These are phyloP conservation scores for Hartigia nigra DNA, from an alignment of 2,888 invertebrate genomes.

Conservation along the genomic window DNA sequence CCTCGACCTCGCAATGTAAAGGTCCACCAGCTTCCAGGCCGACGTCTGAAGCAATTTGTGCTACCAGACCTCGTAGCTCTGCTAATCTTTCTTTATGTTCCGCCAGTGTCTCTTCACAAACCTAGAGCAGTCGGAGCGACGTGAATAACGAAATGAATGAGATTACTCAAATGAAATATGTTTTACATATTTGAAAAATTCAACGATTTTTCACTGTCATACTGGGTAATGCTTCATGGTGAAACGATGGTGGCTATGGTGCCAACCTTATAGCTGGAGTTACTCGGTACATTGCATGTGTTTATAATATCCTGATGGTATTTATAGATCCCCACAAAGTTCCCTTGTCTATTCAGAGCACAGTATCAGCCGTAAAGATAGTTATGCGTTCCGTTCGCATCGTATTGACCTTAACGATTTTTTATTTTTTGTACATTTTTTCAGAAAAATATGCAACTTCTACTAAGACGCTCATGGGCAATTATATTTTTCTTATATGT, in stretches of 20 bases:
- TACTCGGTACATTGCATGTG: conserved; percentile 21
- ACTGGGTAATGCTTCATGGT: neutral
- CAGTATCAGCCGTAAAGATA: neutral
- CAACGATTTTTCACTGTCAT: neutral
- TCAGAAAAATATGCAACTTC: neutral
- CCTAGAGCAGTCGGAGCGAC: conserved; percentile 66
- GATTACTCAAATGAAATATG: neutral
- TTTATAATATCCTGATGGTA: conserved; percentile 41
- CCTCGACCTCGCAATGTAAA: conserved; percentile 81
- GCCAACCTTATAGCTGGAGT: neutral
- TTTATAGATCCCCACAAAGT: conserved; percentile 44
- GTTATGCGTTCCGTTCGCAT: neutral
- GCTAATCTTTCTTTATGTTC: conserved; percentile 76
- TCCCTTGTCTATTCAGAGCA: conserved; percentile 17
- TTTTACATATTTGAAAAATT: neutral
- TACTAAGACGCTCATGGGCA: neutral
- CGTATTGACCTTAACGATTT: neutral
- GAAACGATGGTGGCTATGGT: neutral
- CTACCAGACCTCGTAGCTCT: conserved; percentile 80
- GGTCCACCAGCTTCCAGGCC: conserved; percentile 78
- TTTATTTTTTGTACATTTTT: neutral
- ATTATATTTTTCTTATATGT: neutral
- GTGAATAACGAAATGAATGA: neutral
- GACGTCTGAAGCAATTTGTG: conserved; percentile 82
- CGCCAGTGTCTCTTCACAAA: conserved; percentile 80